phyloP scores from a whole-genome alignment of 2,113 vertebrate species.

The Sitta europaea region DNA sequence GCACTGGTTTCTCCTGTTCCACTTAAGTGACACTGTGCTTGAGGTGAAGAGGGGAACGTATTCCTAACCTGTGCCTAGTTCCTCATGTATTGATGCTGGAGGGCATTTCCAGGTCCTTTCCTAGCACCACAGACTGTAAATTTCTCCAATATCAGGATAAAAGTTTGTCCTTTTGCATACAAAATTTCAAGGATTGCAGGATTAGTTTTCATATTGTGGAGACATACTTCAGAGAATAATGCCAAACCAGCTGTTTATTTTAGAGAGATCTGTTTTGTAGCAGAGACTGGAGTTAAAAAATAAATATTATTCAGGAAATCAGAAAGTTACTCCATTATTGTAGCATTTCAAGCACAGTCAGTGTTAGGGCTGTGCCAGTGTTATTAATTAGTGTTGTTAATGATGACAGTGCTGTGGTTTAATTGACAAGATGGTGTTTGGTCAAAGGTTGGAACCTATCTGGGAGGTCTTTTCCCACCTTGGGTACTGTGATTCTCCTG shows the following conservation, averaged over 20 bases:
- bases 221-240: not conserved
- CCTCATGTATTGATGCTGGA: not conserved
- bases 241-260: not conserved
- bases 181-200: not conserved
- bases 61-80: not conserved
- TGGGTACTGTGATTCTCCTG: not conserved
- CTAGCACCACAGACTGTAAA: not conserved
- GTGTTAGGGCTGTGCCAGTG: not conserved
- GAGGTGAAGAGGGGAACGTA: not conserved
- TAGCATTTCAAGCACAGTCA: not conserved
- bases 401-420: not conserved
- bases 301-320: not conserved
- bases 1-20: not conserved
- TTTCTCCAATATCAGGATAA: not conserved
- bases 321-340: not conserved
- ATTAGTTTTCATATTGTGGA: not conserved
- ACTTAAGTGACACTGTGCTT: not conserved
- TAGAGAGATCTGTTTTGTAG: not conserved
- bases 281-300: not conserved
- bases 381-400: not conserved
- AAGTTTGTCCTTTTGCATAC: not conserved
- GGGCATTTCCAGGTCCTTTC: not conserved
- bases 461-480: not conserved
- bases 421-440: not conserved
- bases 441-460: not conserved